Conservation (phyloP, 2,797 vertebrate species). For the Scarus forsteni region DNA sequence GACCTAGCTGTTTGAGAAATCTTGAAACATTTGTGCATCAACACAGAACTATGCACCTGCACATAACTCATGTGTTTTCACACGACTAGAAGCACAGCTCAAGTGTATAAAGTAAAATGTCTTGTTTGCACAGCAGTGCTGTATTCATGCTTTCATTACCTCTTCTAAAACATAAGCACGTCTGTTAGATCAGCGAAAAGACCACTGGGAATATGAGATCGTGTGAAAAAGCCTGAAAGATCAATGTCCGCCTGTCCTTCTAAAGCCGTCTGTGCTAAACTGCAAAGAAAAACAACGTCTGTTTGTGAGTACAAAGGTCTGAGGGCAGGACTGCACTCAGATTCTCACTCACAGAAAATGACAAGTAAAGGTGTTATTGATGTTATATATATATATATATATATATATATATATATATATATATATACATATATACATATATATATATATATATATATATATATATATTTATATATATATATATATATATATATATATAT, state of each 20-base stretch:
- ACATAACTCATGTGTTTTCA: too few relatives aligned
- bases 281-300: conserved; percentile 46
- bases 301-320: conserved; percentile 43
- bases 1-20: too few relatives aligned
- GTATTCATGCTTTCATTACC: conserved; percentile 3
- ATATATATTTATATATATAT: too few relatives aligned
- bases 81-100: too few relatives aligned
- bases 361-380: conserved; percentile 23
- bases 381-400: conserved; percentile 1
- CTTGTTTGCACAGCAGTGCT: too few relatives aligned
- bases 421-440: too few relatives aligned
- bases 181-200: conserved; percentile 51
- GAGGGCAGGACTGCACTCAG: conserved; percentile 14
- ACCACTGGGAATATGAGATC: conserved; percentile 66
- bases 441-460: too few relatives aligned
- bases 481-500: too few relatives aligned
- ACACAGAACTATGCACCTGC: too few relatives aligned
- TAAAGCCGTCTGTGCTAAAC: conserved; percentile 28
- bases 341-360: conserved; percentile 17
- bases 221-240: conserved; percentile 57
- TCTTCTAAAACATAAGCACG: conserved; percentile 36
- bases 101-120: too few relatives aligned
- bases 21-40: too few relatives aligned
- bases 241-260: conserved; percentile 62
- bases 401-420: too few relatives aligned